A percentile compares a stretch with the other conserved stretches of the same genome.
phyloP scores from a whole-genome alignment of 2,113 vertebrate genomes.

The Stictonetta naevosa region DNA sequence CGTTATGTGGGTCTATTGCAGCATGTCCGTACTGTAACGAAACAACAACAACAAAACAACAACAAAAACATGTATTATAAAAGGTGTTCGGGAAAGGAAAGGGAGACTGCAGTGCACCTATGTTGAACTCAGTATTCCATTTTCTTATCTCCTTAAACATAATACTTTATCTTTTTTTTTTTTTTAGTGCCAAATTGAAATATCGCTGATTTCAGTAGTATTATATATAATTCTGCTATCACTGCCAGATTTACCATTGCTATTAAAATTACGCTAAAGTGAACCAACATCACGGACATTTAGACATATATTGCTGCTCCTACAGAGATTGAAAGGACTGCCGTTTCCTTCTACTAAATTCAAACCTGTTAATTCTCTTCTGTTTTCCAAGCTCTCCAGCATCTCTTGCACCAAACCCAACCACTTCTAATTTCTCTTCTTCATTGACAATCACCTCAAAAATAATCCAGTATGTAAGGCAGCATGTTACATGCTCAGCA shows the following conservation, averaged over 20 bases:
- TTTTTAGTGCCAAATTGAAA: slow-evolving; percentile 26
- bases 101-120: not conserved
- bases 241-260: slow-evolving; percentile 14
- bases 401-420: not conserved
- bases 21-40: slow-evolving; percentile 17
- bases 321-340: not conserved
- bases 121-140: not conserved
- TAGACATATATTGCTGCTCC: not conserved
- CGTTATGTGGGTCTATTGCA: slow-evolving; percentile 12
- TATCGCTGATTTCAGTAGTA: slow-evolving; percentile 14
- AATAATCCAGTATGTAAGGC: not conserved
- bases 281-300: not conserved
- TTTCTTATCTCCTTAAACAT: slow-evolving; percentile 52
- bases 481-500: not conserved
- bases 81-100: slow-evolving; percentile 7
- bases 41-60: not conserved
- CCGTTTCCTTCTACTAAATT: not conserved
- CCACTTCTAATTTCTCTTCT: not conserved
- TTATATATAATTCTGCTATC: slow-evolving; percentile 4
- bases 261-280: slow-evolving; percentile 19
- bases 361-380: not conserved
- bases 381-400: not conserved
- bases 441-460: not conserved
- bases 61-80: not conserved
- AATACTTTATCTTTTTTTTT: slow-evolving; percentile 34